phyloP scores from a whole-genome alignment of 2,113 vertebrate genomes.

The Camelus dromedarius region DNA sequence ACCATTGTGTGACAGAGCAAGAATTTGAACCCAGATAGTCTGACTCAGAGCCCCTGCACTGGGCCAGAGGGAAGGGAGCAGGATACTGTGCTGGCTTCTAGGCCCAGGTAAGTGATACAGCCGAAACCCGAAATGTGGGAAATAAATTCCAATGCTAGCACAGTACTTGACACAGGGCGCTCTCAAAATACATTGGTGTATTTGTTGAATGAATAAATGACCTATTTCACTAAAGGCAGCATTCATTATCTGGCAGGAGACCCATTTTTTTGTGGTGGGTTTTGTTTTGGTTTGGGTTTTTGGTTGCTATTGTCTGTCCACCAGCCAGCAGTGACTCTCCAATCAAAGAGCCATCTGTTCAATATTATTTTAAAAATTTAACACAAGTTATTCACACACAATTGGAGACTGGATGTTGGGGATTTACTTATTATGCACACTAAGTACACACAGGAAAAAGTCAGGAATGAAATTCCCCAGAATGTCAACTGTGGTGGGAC shows the following conservation, averaged over 20 bases:
- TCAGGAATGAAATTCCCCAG: background rate
- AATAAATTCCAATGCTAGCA: background rate
- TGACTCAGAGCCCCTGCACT: background rate
- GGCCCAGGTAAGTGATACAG: background rate
- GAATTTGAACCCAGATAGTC: background rate
- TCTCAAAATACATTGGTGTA: accelerated
- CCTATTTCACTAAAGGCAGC: background rate
- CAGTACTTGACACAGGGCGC: background rate
- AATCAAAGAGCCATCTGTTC: background rate
- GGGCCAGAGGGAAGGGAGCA: background rate
- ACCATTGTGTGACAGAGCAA: background rate
- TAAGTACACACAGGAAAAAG: background rate
- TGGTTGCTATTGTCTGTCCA: background rate
- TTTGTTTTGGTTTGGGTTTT: background rate
- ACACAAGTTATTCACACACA: background rate
- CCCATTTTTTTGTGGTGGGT: background rate
- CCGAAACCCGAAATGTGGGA: background rate
- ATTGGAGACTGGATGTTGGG: background rate
- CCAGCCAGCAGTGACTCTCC: background rate
- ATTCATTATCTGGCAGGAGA: background rate
- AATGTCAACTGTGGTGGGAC: background rate
- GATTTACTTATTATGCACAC: background rate
- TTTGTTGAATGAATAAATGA: background rate
- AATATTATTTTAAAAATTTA: conserved; percentile 17
- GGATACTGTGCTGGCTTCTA: background rate